phyloP scores from a whole-genome alignment of 2,797 vertebrate species.

The Enteromius fasciolatus region DNA sequence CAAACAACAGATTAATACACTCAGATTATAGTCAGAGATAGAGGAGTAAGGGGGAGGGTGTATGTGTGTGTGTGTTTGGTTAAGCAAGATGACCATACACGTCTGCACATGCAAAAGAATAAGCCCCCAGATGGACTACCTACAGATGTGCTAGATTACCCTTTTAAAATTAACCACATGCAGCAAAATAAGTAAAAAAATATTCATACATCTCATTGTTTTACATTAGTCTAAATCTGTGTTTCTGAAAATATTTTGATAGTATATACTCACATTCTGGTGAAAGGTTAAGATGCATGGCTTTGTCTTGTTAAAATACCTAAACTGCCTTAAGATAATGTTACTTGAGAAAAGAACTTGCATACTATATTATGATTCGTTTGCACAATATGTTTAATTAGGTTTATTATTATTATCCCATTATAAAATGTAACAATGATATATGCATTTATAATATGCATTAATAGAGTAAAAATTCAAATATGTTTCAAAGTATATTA shows the following conservation, averaged over 20 bases:
- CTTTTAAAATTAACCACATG: background rate
- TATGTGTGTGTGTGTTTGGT: conserved; percentile 47
- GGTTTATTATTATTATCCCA: background rate
- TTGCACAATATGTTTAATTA: background rate
- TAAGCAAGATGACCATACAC: conserved; percentile 28
- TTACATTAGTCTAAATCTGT: background rate
- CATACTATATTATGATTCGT: background rate
- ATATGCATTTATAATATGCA: background rate
- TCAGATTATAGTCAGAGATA: conserved; percentile 75
- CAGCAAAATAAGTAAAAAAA: background rate
- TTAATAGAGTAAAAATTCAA: background rate
- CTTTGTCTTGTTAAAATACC: background rate
- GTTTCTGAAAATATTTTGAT: conserved; percentile 7
- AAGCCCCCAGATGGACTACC: conserved; percentile 21
- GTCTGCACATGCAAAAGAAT: conserved; percentile 30
- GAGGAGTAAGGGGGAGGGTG: conserved; percentile 32
- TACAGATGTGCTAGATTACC: background rate
- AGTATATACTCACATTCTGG: background rate
- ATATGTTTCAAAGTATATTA: background rate
- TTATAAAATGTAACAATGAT: background rate
- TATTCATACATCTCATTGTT: background rate
- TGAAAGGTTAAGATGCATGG: background rate
- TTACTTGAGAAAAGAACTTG: background rate
- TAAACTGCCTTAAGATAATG: background rate
- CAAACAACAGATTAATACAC: conserved; percentile 84